Base-by-base conservation (phyloP, 2,113 vertebrate genomes). In the Anser cygnoides region DNA sequence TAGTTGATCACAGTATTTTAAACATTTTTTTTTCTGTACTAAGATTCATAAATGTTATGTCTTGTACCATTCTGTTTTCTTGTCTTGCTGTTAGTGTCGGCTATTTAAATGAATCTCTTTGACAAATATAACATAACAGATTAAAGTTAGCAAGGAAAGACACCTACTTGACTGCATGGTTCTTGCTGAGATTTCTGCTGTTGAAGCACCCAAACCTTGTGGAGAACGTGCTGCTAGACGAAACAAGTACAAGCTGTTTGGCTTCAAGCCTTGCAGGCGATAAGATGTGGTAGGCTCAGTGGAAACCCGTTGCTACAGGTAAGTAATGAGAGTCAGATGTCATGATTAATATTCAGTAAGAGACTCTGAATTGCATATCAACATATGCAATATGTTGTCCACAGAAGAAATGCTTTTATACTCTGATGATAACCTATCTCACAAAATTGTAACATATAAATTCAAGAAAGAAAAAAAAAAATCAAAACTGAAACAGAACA, bases 141-240 rank as follows among this genome's bases (percentile, higher is more conserved):
- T 96, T 33, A 61, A 93, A 90, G 31, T 33, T 89, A 96, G 94
- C 95, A 98, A 98, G 97, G 98, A 99, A 97, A 98, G 97, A 97
- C 98, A 99, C 99, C 98, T 99, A 99, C 99, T 99, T 99, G 99
- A 99, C 98, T 99, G 99, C 96, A 99, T 99, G 76, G 99, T 99
- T 97, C 99, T 99, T 0, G 99, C 99, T 58, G 99, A 99, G 95
- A 99, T 99, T 98, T 99, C 99, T 19, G 99, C 98, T 87, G 99
- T 99, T 8, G 99, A 99, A 85, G 99, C 99, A 84, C 99, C 99
- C 21, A 99, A 97, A 90, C 99, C 99, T 72, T 99, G 99, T 37
- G 98, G 99, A 97, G 99, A 99, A 35, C 99, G 99, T 4, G 99
- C 99, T 79, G 99, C 99, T 86, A 99, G 98, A 67, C 99, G 99